A percentile compares a stretch with the other conserved stretches of the same genome.
These are phyloP conservation scores for Amiota communis DNA, from an alignment of 2,888 invertebrate genomes.

Conservation along the genomic window DNA sequence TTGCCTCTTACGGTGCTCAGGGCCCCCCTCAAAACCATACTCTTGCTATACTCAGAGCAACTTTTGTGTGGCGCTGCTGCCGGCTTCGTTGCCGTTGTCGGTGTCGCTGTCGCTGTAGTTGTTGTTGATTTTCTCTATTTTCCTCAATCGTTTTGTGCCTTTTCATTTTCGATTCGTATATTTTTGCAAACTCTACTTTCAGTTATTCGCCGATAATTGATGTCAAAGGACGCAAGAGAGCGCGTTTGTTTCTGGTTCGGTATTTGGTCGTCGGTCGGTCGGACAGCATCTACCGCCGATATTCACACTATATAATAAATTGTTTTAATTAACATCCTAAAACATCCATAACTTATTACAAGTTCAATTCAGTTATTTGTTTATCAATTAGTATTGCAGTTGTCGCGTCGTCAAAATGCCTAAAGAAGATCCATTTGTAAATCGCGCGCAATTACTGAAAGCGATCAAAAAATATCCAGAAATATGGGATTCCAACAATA, in stretches of 20 bases:
- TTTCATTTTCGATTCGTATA: slow-evolving; percentile 72
- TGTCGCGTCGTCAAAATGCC: slow-evolving; percentile 64
- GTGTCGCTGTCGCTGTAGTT: slow-evolving; percentile 63
- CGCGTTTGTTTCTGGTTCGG: slow-evolving; percentile 3
- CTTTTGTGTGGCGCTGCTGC: slow-evolving; percentile 42
- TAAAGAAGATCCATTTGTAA: slow-evolving; percentile 69
- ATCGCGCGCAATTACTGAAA: slow-evolving; percentile 68
- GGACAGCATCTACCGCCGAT: slow-evolving; percentile 4
- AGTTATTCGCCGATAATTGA: slow-evolving; percentile 73
- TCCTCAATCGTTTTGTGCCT: slow-evolving; percentile 71
- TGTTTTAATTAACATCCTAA: slow-evolving; percentile 16
- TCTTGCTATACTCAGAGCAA: slow-evolving; percentile 35
- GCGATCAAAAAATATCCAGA: slow-evolving; percentile 70
- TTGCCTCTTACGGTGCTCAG: slow-evolving; percentile 58
- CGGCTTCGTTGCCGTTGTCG: slow-evolving; percentile 45
- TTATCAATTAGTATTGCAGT: not conserved
- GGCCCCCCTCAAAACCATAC: not conserved
- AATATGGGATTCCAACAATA: slow-evolving; percentile 70
- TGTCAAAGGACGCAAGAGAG: slow-evolving; percentile 69
- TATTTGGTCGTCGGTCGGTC: not conserved
- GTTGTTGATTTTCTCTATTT: slow-evolving; percentile 70
- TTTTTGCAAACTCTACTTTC: slow-evolving; percentile 72
- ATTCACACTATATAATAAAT: not conserved
- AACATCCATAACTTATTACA: not conserved
- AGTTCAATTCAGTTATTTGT: not conserved